phyloP scores from a whole-genome alignment of 2,888 invertebrate species.

The Meteorus cinctellus region DNA sequence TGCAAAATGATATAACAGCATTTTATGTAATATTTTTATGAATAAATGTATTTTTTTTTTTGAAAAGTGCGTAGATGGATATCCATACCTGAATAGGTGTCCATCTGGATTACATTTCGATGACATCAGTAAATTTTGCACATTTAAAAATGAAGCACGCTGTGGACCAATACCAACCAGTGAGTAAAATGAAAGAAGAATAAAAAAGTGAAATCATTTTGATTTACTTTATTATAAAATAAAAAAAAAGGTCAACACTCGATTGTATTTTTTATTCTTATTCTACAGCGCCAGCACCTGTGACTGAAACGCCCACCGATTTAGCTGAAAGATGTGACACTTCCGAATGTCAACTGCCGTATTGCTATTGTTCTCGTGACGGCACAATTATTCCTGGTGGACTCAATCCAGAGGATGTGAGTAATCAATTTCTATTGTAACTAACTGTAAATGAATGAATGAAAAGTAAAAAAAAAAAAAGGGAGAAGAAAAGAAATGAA shows the following conservation, averaged over 20 bases:
- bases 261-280: constrained; percentile 26
- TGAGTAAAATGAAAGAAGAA: constrained; percentile 75
- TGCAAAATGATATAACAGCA: not conserved
- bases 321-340: constrained; percentile 87
- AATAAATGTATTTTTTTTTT: constrained; percentile 60
- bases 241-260: not conserved
- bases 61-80: constrained; percentile 89
- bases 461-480: no score
- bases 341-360: constrained; percentile 85
- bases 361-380: constrained; percentile 94
- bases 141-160: constrained; percentile 90
- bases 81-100: constrained; percentile 90
- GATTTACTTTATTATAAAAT: constrained; percentile 18
- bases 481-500: not conserved
- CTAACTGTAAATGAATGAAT: no score
- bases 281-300: constrained; percentile 83
- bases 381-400: constrained; percentile 91
- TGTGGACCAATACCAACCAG: constrained; percentile 93
- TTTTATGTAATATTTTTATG: not conserved
- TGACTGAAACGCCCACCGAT: constrained; percentile 87
- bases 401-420: constrained; percentile 87
- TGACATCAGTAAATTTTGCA: constrained; percentile 91
- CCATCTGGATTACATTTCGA: constrained; percentile 93
- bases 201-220: not conserved
- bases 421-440: constrained; percentile 48